Evolutionary conservation across 2,113 vertebrate genomes (phyloP).

Genomic region (Etheostoma cragini): DNA sequence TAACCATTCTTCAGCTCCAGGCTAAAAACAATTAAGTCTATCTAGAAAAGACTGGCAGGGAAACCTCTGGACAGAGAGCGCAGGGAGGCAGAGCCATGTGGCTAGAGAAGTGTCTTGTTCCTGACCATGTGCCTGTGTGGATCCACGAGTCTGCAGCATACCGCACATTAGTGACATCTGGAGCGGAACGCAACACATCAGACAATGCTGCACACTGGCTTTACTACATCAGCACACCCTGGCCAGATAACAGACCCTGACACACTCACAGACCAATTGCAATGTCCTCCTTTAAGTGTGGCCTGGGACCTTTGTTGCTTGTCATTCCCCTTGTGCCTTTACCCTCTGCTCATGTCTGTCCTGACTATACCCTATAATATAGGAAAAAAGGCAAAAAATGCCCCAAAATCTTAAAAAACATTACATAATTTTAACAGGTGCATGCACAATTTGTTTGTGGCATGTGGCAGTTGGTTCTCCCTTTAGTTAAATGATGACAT

Average conservation of each 20-base stretch:
- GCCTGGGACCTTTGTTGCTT: neutral
- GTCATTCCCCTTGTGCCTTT: neutral
- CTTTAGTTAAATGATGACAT: neutral
- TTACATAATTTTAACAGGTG: neutral
- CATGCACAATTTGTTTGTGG: neutral
- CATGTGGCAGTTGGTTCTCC: neutral
- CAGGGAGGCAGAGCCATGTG: slow-evolving; percentile 2
- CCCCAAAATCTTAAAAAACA: neutral
- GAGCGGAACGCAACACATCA: slow-evolving; percentile 50
- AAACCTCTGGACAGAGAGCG: neutral
- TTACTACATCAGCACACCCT: slow-evolving; percentile 39
- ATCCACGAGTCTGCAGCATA: slow-evolving; percentile 42
- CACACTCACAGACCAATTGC: slow-evolving; percentile 7
- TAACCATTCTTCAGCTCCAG: neutral
- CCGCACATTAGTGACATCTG: slow-evolving; percentile 56
- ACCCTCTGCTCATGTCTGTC: neutral
- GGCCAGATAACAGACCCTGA: slow-evolving; percentile 24
- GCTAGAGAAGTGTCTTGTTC: slow-evolving; percentile 23
- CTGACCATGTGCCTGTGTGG: slow-evolving; percentile 36
- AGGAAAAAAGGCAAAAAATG: neutral
- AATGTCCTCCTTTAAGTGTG: neutral
- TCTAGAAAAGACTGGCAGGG: neutral
- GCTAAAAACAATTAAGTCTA: neutral
- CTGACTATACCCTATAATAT: neutral
- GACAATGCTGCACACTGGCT: slow-evolving; percentile 58